Percentiles rank a stretch among this genome's conserved stretches.
These are phyloP conservation scores for Tribolium castaneum DNA, from an alignment of 1,140 invertebrate genomes.

Conservation along the genomic window DNA sequence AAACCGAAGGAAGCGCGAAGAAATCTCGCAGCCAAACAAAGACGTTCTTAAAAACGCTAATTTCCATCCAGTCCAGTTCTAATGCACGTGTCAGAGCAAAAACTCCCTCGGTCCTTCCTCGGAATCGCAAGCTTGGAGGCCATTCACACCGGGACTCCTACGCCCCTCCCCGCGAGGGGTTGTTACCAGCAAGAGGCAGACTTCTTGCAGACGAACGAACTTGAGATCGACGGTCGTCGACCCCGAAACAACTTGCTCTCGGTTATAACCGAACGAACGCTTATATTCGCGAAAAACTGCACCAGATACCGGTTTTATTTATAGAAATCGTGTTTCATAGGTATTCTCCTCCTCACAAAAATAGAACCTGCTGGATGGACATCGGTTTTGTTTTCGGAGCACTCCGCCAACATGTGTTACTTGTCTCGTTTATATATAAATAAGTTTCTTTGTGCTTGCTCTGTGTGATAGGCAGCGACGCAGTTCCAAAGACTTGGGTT, in stretches of 20 bases:
- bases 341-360: conserved; percentile 9
- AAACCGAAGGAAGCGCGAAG: background rate
- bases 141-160: conserved; percentile 30
- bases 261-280: conserved; percentile 18
- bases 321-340: conserved; percentile 21
- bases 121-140: background rate
- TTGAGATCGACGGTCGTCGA: conserved; percentile 28
- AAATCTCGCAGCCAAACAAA: background rate
- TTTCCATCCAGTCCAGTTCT: background rate
- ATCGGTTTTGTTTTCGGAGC: conserved; percentile 15
- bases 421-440: conserved; percentile 27
- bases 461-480: background rate
- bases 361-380: background rate
- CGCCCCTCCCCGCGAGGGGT: conserved; percentile 12
- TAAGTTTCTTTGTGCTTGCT: conserved; percentile 23
- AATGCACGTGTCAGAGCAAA: background rate
- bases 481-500: background rate
- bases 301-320: background rate
- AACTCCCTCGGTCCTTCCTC: background rate
- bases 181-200: conserved; percentile 24
- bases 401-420: conserved; percentile 34
- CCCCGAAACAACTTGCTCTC: background rate
- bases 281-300: background rate
- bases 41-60: conserved; percentile 1
- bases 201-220: conserved; percentile 42